Percentiles rank a stretch among this genome's conserved stretches.
Conservation (phyloP, 1,140 invertebrate species). For the Hypothenemus hampei region DNA sequence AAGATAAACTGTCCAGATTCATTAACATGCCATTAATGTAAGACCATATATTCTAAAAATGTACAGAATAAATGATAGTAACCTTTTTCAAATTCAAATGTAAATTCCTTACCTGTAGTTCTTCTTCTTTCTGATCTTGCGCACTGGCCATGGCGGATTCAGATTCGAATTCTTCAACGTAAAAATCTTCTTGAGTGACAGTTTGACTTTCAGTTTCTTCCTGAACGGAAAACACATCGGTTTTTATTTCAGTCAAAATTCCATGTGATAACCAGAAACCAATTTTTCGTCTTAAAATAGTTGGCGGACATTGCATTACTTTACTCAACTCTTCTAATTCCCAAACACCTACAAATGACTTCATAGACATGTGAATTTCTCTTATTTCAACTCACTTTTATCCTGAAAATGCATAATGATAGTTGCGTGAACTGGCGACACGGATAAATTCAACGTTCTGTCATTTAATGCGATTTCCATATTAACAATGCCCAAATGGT, state of each 20-base stretch:
- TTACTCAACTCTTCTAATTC: conserved; percentile 77
- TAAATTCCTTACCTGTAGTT: conserved; percentile 62
- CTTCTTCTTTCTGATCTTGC: conserved; percentile 87
- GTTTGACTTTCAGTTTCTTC: conserved; percentile 62
- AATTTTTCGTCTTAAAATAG: conserved; percentile 77
- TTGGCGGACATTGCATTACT: conserved; percentile 77
- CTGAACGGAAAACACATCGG: conserved; percentile 71
- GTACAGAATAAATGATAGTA: not conserved
- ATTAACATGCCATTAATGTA: conserved; percentile 96
- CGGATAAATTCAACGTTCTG: conserved; percentile 74
- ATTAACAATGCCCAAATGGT: conserved; percentile 86
- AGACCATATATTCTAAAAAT: conserved; percentile 79
- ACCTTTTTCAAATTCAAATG: not conserved
- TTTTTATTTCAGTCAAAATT: conserved; percentile 67
- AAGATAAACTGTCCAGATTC: conserved; percentile 86
- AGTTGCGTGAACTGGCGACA: conserved; percentile 89
- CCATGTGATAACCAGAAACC: conserved; percentile 89
- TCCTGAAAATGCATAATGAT: conserved; percentile 93
- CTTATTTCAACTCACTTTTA: conserved; percentile 57
- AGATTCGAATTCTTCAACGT: conserved; percentile 84
- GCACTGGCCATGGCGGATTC: conserved; percentile 91
- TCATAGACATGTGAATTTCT: not conserved
- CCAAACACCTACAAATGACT: conserved; percentile 62
- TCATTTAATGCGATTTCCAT: conserved; percentile 88
- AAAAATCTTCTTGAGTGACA: conserved; percentile 55